Evolutionary conservation across 1,140 invertebrate genomes (phyloP), one percentile per base, ranked within the genome.

Genomic region (Globodera rostochiensis): DNA sequence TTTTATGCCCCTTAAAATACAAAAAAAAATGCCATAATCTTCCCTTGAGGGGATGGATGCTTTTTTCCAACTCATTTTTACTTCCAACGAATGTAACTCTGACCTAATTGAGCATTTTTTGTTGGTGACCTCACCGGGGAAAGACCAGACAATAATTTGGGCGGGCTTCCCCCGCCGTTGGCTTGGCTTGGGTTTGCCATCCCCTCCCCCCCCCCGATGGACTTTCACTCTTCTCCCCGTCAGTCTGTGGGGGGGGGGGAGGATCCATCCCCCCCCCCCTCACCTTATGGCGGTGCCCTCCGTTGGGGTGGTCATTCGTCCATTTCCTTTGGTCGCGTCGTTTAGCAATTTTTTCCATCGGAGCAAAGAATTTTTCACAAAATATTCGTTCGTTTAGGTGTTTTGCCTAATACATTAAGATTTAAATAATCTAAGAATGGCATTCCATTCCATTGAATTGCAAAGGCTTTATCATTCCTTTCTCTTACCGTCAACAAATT

Each of bases 181-280:
- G 57, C 57, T 60, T 60, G 57, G 78, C 78, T 53, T 79, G 66
- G 49, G 45, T 67, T 71, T 45, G 15, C 47, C 46, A 19, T 36
- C 64, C 47, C 70, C 60, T 25, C 9, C 78, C 78, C 66, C 49
- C 74, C 66, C 6, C 7, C 36, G 74, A 75, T 66, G 15, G 74
- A 64, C 74, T 75, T 75, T 75, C 19, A 45, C 47, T 49, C 46
- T 21, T 11, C 25, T 47, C 64, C 46, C 64, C n/a, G 25, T 50
- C 53, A 75, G 53, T 21, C 5, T 57, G 36, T 57, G 15, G 46
- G 15, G 46, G 15, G 46, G 57, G 36, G 45, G 57, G 45, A 64
- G 36, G 13, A 45, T 53, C 74, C 6, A 7, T 57, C 46, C 46
- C 19, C 5, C 47, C n/a, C 8, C n/a, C 73, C 21, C 50, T 57